Percentiles rank a stretch among this genome's conserved stretches.
phyloP scores from a whole-genome alignment of 2,888 invertebrate species.

The Lasius platythorax region DNA sequence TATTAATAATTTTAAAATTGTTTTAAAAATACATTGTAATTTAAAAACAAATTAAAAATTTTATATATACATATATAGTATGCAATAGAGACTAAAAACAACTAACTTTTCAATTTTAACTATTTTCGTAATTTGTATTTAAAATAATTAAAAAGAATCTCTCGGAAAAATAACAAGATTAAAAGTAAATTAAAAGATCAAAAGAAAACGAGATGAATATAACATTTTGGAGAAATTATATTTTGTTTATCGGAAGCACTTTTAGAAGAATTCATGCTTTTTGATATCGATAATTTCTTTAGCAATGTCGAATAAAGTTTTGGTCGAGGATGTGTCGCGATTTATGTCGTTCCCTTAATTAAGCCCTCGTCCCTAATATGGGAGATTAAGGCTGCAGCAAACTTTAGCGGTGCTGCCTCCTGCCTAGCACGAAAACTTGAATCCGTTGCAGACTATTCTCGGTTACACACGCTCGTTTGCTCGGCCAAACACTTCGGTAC shows the following conservation, averaged over 20 bases:
- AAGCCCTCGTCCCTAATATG: constrained; percentile 78
- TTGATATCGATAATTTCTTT: constrained; percentile 13
- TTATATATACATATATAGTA: neutral
- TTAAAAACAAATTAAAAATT: neutral
- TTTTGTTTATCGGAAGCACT: neutral
- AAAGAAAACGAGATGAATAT: neutral
- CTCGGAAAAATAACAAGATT: neutral
- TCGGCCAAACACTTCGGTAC: constrained; percentile 61
- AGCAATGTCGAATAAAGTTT: neutral
- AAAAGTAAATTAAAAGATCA: neutral
- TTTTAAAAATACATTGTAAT: neutral
- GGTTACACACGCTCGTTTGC: constrained; percentile 52
- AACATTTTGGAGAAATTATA: neutral
- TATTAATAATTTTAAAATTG: constrained; percentile 5
- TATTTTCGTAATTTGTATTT: neutral
- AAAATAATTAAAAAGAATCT: neutral
- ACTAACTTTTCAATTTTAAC: neutral
- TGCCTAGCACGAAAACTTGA: constrained; percentile 61
- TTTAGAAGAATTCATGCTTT: constrained; percentile 5
- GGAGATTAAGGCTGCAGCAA: constrained; percentile 71
- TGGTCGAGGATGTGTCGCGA: constrained; percentile 66
- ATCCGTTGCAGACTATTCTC: constrained; percentile 49
- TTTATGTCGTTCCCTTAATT: constrained; percentile 83
- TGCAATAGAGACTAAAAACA: neutral
- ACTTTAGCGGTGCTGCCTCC: constrained; percentile 65